phyloP scores from a whole-genome alignment of 1,140 invertebrate species.

The Neotoxoptera formosana region DNA sequence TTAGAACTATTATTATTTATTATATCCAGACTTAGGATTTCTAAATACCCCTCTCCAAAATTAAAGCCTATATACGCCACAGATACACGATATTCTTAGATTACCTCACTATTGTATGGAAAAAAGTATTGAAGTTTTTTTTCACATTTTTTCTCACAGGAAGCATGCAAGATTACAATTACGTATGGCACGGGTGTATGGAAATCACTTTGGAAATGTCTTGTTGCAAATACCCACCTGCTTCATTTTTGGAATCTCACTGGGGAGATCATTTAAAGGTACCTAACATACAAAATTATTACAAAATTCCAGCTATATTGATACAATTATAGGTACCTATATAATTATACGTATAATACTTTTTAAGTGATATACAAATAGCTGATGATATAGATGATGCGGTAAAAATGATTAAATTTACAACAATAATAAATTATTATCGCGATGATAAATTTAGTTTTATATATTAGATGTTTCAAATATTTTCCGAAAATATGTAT shows the following conservation, averaged over 20 bases:
- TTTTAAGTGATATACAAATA: too few species aligned
- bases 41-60: too few species aligned
- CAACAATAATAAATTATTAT: not conserved
- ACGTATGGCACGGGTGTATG: slow-evolving; percentile 91
- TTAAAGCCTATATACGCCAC: too few species aligned
- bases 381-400: too few species aligned
- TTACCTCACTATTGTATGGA: not conserved
- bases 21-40: too few species aligned
- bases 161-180: slow-evolving; percentile 99
- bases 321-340: not conserved
- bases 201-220: slow-evolving; percentile 96
- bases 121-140: not conserved
- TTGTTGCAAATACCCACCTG: slow-evolving; percentile 92
- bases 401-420: slow-evolving; percentile 74
- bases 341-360: too few species aligned
- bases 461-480: not conserved
- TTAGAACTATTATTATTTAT: too few species aligned
- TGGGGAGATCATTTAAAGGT: slow-evolving; percentile 91
- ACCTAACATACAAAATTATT: slow-evolving; percentile 60
- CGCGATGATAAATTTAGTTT: not conserved
- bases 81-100: not conserved
- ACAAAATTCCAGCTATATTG: not conserved
- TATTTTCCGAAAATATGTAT: not conserved
- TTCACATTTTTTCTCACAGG: slow-evolving; percentile 69
- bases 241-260: slow-evolving; percentile 74